Evolutionary conservation across 1,140 invertebrate genomes (phyloP).

Genomic region (Zaprionus kolodkinae): DNA sequence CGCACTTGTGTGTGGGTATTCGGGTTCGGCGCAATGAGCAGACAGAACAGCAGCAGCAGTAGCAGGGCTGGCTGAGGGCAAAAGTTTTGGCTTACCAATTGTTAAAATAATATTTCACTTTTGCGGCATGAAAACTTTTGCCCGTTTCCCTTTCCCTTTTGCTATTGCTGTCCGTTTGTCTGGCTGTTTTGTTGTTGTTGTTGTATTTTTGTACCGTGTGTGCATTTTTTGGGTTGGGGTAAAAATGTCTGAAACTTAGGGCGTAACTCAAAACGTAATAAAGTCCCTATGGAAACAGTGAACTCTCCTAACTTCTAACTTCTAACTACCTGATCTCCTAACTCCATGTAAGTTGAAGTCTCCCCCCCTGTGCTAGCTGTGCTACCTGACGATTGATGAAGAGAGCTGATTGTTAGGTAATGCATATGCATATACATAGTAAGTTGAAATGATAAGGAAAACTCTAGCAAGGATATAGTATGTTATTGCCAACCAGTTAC

Average conservation of each 20-base stretch:
- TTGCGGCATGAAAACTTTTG: slow-evolving; percentile 54
- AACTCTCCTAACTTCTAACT: slow-evolving; percentile 21
- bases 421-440: slow-evolving; percentile 40
- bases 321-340: slow-evolving; percentile 15
- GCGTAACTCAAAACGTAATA: slow-evolving; percentile 55
- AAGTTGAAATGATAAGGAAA: slow-evolving; percentile 39
- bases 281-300: slow-evolving; percentile 18
- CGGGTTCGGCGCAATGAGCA: slow-evolving; percentile 35
- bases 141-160: slow-evolving; percentile 2
- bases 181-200: slow-evolving; percentile 24
- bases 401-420: slow-evolving; percentile 63
- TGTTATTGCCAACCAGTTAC: slow-evolving; percentile 33
- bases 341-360: not conserved
- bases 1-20: slow-evolving; percentile 69
- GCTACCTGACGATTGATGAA: slow-evolving; percentile 51
- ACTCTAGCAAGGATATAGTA: slow-evolving; percentile 33
- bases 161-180: not conserved
- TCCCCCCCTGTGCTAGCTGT: not conserved
- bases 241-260: slow-evolving; percentile 62
- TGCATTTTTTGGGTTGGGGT: slow-evolving; percentile 47
- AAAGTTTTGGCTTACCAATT: slow-evolving; percentile 44
- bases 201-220: slow-evolving; percentile 52
- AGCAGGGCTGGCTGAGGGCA: slow-evolving; percentile 3
- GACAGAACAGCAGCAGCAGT: slow-evolving; percentile 7
- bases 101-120: slow-evolving; percentile 24